Conservation (phyloP, 1,140 invertebrate species). For the Temnothorax curvispinosus region DNA sequence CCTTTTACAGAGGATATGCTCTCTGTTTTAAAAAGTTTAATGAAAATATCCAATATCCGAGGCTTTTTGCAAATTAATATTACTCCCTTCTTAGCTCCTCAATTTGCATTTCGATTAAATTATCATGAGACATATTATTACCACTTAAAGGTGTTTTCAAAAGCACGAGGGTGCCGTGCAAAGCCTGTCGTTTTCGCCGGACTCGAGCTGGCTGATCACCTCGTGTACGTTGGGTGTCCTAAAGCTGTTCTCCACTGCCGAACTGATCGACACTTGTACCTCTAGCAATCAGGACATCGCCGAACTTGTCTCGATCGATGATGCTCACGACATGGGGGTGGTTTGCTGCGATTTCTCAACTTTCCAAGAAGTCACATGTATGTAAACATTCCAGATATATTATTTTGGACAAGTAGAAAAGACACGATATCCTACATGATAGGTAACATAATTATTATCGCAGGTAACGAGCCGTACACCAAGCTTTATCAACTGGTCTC, state of each 20-base stretch:
- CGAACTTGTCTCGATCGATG: slow-evolving; percentile 85
- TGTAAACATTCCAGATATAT: not conserved
- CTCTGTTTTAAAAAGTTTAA: not conserved
- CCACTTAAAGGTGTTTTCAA: slow-evolving; percentile 86
- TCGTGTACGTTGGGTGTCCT: slow-evolving; percentile 89
- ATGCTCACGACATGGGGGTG: slow-evolving; percentile 92
- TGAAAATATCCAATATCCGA: not conserved
- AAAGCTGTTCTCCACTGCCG: slow-evolving; percentile 88
- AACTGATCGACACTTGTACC: slow-evolving; percentile 82
- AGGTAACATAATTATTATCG: slow-evolving; percentile 51
- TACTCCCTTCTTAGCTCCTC: not conserved
- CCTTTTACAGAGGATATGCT: not conserved
- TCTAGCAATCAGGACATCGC: slow-evolving; percentile 80
- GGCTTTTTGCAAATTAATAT: not conserved
- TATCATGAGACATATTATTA: not conserved
- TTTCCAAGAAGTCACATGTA: slow-evolving; percentile 78
- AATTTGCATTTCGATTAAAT: not conserved
- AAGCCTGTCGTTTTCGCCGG: slow-evolving; percentile 88
- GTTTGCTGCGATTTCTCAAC: slow-evolving; percentile 88
- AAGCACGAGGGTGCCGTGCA: slow-evolving; percentile 90
- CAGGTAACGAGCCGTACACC: slow-evolving; percentile 82
- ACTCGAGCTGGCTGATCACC: slow-evolving; percentile 89
- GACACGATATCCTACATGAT: not conserved
- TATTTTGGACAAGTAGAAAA: not conserved
- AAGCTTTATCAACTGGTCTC: slow-evolving; percentile 88